phyloP scores from a whole-genome alignment of 2,113 vertebrate species.

The Megaceryle maxima region DNA sequence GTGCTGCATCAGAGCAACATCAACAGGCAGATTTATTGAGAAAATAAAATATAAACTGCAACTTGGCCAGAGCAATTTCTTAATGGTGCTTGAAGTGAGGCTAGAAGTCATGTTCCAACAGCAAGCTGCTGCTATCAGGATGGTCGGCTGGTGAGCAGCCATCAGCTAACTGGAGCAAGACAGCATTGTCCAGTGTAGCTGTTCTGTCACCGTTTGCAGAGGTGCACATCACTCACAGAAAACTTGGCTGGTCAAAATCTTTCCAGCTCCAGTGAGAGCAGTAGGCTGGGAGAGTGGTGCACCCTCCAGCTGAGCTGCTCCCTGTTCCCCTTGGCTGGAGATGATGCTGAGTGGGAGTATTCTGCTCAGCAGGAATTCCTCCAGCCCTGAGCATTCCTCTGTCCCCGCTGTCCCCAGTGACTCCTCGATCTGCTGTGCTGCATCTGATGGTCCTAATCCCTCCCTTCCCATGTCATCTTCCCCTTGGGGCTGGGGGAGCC shows the following conservation, averaged over 20 bases:
- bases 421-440: not conserved
- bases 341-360: not conserved
- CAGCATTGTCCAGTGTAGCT: not conserved
- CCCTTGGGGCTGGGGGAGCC: not conserved
- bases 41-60: not conserved
- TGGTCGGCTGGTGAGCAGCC: not conserved
- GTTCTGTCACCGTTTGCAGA: not conserved
- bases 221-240: not conserved
- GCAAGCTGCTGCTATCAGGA: not conserved
- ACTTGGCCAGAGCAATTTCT: not conserved
- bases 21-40: not conserved
- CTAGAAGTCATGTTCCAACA: not conserved
- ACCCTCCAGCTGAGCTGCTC: not conserved
- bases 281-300: not conserved
- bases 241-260: not conserved
- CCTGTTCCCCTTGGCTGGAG: not conserved
- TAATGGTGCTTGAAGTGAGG: not conserved
- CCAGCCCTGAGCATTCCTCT: slow-evolving; percentile 7
- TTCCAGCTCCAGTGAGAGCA: not conserved
- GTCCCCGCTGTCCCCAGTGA: not conserved
- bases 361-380: slow-evolving; percentile 9
- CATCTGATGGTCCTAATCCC: not conserved
- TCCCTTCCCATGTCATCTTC: not conserved
- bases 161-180: not conserved
- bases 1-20: not conserved